Evolutionary conservation across 2,888 invertebrate species (phyloP).

Genomic region (Calliphora vomitoria): DNA sequence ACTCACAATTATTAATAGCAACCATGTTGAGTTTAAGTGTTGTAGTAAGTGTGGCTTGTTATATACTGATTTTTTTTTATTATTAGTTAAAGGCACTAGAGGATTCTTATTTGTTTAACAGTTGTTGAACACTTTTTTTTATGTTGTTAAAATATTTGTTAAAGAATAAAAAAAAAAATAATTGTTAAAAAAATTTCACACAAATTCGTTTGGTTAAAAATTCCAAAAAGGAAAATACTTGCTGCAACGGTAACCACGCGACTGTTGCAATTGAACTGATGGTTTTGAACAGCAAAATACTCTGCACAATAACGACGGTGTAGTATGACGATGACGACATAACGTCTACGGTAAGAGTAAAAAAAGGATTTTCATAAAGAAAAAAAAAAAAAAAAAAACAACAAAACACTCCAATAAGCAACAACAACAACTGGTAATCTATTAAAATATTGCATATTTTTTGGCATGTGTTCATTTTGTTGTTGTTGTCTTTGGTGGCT

Average conservation of each 20-base stretch:
- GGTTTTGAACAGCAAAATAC: conserved; percentile 55
- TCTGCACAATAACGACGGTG: conserved; percentile 60
- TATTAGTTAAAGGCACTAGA: conserved; percentile 48
- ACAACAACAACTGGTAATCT: conserved; percentile 59
- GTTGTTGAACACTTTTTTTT: conserved; percentile 52
- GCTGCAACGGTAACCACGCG: conserved; percentile 71
- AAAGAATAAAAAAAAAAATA: conserved; percentile 46
- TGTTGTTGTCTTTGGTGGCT: conserved; percentile 19
- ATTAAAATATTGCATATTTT: conserved; percentile 74
- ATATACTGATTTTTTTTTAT: conserved; percentile 11
- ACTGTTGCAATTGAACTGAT: conserved; percentile 73
- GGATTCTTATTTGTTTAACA: conserved; percentile 33
- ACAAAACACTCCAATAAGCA: conserved; percentile 44
- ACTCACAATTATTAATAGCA: conserved; percentile 72
- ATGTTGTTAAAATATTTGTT: conserved; percentile 32
- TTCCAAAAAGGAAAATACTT: conserved; percentile 58
- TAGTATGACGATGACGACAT: conserved; percentile 66
- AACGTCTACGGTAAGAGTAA: conserved; percentile 58
- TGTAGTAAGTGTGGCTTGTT: conserved; percentile 9
- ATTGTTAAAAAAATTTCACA: conserved; percentile 27
- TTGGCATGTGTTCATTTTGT: conserved; percentile 67
- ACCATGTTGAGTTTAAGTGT: conserved; percentile 64
- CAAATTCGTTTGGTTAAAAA: conserved; percentile 48
- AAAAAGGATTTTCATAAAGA: conserved; percentile 61
- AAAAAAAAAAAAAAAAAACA: conserved; percentile 24